A percentile compares a stretch with the other conserved stretches of the same genome.
These are phyloP conservation scores for Diachrysia chrysitis DNA, from an alignment of 2,888 invertebrate genomes.

Conservation along the genomic window DNA sequence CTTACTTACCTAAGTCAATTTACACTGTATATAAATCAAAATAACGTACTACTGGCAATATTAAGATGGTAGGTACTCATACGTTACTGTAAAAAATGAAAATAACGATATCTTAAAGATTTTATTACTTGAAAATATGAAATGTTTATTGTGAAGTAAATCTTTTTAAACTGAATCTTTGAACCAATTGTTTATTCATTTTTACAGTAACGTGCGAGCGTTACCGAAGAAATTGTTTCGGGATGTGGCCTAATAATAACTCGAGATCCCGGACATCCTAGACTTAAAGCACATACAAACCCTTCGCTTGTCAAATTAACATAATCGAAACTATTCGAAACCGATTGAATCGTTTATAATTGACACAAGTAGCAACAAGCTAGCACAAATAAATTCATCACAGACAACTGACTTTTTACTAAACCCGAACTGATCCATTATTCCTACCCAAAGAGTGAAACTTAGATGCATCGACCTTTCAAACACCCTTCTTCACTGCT, in stretches of 20 bases:
- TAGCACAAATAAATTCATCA: slow-evolving; percentile 63
- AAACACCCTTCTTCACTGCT: too few relatives aligned
- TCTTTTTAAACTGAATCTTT: not conserved
- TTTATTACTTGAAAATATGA: not conserved
- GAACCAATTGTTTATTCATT: slow-evolving; percentile 6
- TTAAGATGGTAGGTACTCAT: slow-evolving; percentile 24
- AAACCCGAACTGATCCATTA: not conserved
- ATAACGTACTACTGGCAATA: slow-evolving; percentile 42
- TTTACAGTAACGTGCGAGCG: slow-evolving; percentile 43
- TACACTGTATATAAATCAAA: slow-evolving; percentile 59
- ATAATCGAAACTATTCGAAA: slow-evolving; percentile 39
- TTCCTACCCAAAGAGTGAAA: not conserved
- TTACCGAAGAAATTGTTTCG: slow-evolving; percentile 24
- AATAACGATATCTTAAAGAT: not conserved
- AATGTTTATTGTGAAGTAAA: not conserved
- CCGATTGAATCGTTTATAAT: slow-evolving; percentile 49
- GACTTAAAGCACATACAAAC: slow-evolving; percentile 54
- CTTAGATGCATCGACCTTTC: too few relatives aligned
- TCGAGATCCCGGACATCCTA: slow-evolving; percentile 53
- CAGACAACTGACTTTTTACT: slow-evolving; percentile 46
- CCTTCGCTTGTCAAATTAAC: slow-evolving; percentile 58
- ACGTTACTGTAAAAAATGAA: slow-evolving; percentile 43
- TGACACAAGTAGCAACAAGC: slow-evolving; percentile 52
- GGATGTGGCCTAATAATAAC: slow-evolving; percentile 47
- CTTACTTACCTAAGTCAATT: slow-evolving; percentile 66